Evolutionary conservation across 2,888 invertebrate genomes (phyloP).

Genomic region (Pterobdella sp.): DNA sequence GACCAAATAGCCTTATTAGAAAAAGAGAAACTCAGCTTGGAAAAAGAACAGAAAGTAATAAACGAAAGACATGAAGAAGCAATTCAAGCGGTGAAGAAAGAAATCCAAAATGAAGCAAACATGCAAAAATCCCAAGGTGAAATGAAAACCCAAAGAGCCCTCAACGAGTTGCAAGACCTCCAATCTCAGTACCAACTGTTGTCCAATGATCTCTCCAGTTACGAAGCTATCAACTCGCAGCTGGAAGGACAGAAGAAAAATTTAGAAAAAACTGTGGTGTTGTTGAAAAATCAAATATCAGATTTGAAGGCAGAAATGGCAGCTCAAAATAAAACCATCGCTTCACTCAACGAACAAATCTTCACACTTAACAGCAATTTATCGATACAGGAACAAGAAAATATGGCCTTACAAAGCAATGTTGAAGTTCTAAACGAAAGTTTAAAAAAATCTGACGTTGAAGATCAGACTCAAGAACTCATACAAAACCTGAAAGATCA

Average conservation of each 20-base stretch:
- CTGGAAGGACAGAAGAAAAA: constrained; percentile 23
- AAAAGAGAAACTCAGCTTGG: not conserved
- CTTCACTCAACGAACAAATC: constrained; percentile 9
- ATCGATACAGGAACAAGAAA: not conserved
- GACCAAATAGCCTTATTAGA: not conserved
- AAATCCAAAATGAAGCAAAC: not conserved
- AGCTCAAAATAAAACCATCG: not conserved
- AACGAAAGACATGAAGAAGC: not conserved
- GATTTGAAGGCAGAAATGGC: not conserved
- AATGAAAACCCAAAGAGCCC: not conserved
- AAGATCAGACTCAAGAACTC: too few relatives aligned
- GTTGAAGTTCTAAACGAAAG: not conserved
- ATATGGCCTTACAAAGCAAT: not conserved
- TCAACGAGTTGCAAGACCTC: constrained; percentile 6
- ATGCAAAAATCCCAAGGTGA: not conserved
- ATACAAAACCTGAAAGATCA: not conserved
- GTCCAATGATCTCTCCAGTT: constrained; percentile 28
- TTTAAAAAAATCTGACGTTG: not conserved
- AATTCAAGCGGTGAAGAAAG: not conserved
- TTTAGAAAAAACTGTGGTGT: constrained; percentile 14
- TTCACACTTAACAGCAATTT: constrained; percentile 1
- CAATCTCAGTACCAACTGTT: constrained; percentile 29
- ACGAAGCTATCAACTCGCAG: constrained; percentile 27
- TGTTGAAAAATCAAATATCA: not conserved
- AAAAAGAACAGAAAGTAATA: not conserved